These are phyloP conservation scores for Eumaeus atala DNA, from an alignment of 1,140 invertebrate species.

Conservation along the genomic window DNA sequence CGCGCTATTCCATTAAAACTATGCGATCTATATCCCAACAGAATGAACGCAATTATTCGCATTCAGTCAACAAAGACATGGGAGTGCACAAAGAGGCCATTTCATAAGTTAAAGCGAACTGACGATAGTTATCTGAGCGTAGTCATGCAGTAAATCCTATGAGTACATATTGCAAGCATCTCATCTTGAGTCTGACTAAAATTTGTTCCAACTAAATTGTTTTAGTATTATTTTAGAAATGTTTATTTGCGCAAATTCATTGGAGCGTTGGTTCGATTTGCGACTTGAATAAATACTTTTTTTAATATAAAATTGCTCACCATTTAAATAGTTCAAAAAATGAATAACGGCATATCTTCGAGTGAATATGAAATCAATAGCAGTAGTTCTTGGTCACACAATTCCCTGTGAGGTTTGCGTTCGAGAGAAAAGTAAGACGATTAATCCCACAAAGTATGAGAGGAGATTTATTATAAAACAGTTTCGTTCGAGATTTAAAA, in stretches of 20 bases:
- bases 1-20: slow-evolving; percentile 57
- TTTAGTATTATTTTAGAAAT: slow-evolving; percentile 13
- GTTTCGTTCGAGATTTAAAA: slow-evolving; percentile 53
- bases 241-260: not conserved
- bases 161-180: slow-evolving; percentile 54
- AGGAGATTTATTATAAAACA: slow-evolving; percentile 69
- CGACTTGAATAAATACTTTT: too few species aligned
- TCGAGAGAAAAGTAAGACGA: slow-evolving; percentile 67
- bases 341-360: slow-evolving; percentile 16
- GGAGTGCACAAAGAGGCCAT: slow-evolving; percentile 58
- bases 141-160: slow-evolving; percentile 65
- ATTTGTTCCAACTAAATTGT: slow-evolving; percentile 32
- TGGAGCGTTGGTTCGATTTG: not conserved
- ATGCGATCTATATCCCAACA: slow-evolving; percentile 51
- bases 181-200: slow-evolving; percentile 38
- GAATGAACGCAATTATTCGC: slow-evolving; percentile 61
- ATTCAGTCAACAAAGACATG: slow-evolving; percentile 59
- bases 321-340: not conserved
- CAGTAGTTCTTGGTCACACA: slow-evolving; percentile 56
- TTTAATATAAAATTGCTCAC: too few species aligned
- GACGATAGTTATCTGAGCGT: slow-evolving; percentile 60
- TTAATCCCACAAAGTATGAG: slow-evolving; percentile 62
- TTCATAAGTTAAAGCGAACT: slow-evolving; percentile 62
- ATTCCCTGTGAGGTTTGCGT: slow-evolving; percentile 61
- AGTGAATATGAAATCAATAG: slow-evolving; percentile 37